phyloP scores from a whole-genome alignment of 1,140 invertebrate species.

The Drosophila prosaltans region DNA sequence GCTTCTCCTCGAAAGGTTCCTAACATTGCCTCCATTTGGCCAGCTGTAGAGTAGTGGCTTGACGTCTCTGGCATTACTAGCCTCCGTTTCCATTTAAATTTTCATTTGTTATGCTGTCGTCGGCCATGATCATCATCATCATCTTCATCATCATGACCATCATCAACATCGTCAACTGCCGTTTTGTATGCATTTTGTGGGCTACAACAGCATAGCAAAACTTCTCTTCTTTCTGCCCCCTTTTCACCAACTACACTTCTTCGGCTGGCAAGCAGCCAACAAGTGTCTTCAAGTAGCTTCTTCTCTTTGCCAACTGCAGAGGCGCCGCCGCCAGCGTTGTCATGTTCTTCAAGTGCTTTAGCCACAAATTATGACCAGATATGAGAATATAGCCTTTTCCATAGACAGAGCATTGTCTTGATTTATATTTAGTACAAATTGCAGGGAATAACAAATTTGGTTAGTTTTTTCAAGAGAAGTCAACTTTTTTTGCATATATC shows the following conservation, averaged over 20 bases:
- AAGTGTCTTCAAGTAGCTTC: conserved; percentile 73
- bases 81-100: conserved; percentile 75
- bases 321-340: conserved; percentile 61
- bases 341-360: conserved; percentile 61
- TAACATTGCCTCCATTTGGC: conserved; percentile 20
- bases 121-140: conserved; percentile 53
- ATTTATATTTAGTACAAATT: too few species aligned
- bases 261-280: conserved; percentile 67
- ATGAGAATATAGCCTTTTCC: conserved; percentile 7
- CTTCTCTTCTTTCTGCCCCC: too few species aligned
- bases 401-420: not conserved
- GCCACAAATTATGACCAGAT: conserved; percentile 21
- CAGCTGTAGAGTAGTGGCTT: conserved; percentile 32
- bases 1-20: conserved; percentile 6
- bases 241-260: not conserved
- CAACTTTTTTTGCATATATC: too few species aligned
- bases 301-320: conserved; percentile 52
- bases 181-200: conserved; percentile 26
- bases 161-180: conserved; percentile 32
- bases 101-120: conserved; percentile 80
- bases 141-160: conserved; percentile 27
- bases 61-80: conserved; percentile 31
- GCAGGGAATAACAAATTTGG: too few species aligned
- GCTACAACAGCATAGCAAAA: not conserved
- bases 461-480: too few species aligned